phyloP scores from a whole-genome alignment of 1,140 invertebrate genomes.

The Drosophila ficusphila region DNA sequence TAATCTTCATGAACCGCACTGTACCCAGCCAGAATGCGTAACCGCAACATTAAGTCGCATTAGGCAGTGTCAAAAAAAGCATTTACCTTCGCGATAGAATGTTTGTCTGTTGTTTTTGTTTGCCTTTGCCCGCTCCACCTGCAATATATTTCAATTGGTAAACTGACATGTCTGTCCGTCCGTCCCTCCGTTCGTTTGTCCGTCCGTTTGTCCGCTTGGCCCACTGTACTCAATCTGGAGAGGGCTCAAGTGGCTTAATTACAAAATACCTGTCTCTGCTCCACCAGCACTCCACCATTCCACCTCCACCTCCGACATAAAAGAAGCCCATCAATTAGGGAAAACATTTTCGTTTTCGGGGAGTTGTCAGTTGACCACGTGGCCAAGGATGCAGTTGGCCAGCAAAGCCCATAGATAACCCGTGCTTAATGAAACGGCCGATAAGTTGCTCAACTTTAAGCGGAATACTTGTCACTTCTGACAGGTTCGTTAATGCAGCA shows the following conservation, averaged over 20 bases:
- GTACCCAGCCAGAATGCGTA: conserved; percentile 30
- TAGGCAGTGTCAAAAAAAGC: conserved; percentile 76
- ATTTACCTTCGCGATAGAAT: conserved; percentile 54
- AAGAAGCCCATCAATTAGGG: conserved; percentile 43
- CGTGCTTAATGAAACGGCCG: conserved; percentile 52
- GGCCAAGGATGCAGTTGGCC: conserved; percentile 43
- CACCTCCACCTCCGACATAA: not conserved
- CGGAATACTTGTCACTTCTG: conserved; percentile 73
- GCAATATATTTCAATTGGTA: conserved; percentile 53
- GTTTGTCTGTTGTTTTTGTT: conserved; percentile 24
- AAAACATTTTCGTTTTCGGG: conserved; percentile 32
- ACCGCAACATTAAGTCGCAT: conserved; percentile 66
- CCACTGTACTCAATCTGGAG: conserved; percentile 35
- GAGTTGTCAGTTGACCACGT: conserved; percentile 44
- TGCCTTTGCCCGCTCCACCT: conserved; percentile 32
- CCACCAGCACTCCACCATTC: too few relatives aligned
- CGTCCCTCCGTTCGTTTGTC: conserved; percentile 5
- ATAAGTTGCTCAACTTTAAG: conserved; percentile 75
- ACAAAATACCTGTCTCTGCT: conserved; percentile 41
- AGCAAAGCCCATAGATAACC: conserved; percentile 50
- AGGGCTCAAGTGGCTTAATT: conserved; percentile 61
- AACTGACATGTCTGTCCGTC: conserved; percentile 55
- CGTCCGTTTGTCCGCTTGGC: conserved; percentile 9
- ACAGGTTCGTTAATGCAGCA: conserved; percentile 74
- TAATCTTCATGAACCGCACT: not conserved